Evolutionary conservation across 2,113 vertebrate species (phyloP).

Genomic region (Taxidea taxus): DNA sequence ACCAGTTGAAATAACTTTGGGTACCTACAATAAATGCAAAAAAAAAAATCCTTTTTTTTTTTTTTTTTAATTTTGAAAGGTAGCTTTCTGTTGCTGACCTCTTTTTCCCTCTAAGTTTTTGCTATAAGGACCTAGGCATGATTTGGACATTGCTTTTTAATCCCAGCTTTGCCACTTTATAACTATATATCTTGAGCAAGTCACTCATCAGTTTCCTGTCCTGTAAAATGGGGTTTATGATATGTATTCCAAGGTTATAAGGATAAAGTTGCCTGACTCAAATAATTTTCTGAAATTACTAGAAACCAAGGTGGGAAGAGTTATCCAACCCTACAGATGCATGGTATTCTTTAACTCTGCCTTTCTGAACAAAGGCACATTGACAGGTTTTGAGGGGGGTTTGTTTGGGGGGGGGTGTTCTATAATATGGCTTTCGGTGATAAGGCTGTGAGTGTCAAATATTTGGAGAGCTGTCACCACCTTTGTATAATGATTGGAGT

Average conservation of each 20-base stretch:
- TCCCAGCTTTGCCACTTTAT: neutral
- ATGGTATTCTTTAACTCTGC: neutral
- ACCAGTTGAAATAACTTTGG: neutral
- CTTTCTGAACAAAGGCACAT: slow-evolving; percentile 7
- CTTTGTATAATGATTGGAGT: neutral
- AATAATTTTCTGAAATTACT: slow-evolving; percentile 43
- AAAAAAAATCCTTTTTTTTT: neutral
- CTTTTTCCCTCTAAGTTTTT: neutral
- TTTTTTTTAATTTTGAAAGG: neutral
- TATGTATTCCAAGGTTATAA: neutral
- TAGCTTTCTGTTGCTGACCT: slow-evolving; percentile 1
- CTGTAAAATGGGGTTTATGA: neutral
- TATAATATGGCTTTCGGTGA: neutral
- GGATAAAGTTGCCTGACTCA: neutral
- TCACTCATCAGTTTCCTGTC: neutral
- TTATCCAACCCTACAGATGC: neutral
- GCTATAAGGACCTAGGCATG: neutral
- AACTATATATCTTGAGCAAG: neutral
- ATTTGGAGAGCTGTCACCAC: neutral
- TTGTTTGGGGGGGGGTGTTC: neutral
- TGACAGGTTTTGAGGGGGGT: neutral
- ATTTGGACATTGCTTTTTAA: neutral
- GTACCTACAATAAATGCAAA: neutral
- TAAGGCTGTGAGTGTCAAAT: neutral
- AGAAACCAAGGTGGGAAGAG: neutral